Conservation (phyloP, 1,140 invertebrate genomes). For the Leptonema lineaticorne region DNA sequence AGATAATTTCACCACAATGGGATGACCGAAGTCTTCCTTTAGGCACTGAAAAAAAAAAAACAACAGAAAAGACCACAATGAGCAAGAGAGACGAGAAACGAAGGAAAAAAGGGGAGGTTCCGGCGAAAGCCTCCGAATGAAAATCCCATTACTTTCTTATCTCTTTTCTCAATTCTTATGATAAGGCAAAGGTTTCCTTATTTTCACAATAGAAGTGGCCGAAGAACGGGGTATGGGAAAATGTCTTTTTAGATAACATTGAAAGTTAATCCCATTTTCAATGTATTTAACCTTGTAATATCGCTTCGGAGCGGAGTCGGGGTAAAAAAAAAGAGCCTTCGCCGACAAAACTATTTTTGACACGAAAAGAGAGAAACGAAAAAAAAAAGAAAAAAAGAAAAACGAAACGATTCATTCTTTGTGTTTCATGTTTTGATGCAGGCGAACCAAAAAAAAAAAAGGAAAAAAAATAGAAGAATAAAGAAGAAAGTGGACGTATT, state of each 20-base stretch:
- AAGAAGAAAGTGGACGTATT: too few relatives aligned
- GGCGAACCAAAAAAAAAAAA: too few relatives aligned
- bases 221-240: constrained; percentile 22
- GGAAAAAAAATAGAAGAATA: too few relatives aligned
- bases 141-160: constrained; percentile 41
- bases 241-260: constrained; percentile 38
- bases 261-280: constrained; percentile 39
- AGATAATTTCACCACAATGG: constrained; percentile 35
- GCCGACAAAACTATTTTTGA: constrained; percentile 8
- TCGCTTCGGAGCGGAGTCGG: constrained; percentile 13
- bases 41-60: constrained; percentile 1
- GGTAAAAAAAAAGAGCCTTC: constrained; percentile 7
- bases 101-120: constrained; percentile 27
- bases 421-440: constrained; percentile 3
- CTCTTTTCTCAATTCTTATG: constrained; percentile 41
- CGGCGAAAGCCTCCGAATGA: constrained; percentile 34
- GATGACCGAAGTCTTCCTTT: neutral
- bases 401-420: constrained; percentile 8
- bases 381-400: neutral
- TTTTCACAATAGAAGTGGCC: constrained; percentile 36
- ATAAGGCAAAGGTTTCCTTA: constrained; percentile 39
- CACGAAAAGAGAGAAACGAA: too few relatives aligned
- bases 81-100: too few relatives aligned
- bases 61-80: constrained; percentile 20
- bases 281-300: constrained; percentile 33